Percentiles rank a stretch among this genome's conserved stretches.
These are phyloP conservation scores for Chaetura pelagica DNA, from an alignment of 2,113 vertebrate genomes.

Conservation along the genomic window DNA sequence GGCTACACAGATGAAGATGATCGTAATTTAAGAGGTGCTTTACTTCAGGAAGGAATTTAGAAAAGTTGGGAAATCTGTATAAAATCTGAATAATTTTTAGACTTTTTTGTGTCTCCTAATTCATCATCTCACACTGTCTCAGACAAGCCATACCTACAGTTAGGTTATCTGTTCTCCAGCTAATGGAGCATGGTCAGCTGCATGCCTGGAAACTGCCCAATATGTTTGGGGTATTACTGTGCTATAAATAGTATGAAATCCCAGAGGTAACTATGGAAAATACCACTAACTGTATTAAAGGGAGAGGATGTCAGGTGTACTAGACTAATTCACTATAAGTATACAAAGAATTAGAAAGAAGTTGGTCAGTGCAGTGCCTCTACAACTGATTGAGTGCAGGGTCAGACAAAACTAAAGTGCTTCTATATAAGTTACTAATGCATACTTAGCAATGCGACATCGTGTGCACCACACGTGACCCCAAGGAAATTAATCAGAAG, in stretches of 20 bases:
- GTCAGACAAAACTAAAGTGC: conserved; percentile 47
- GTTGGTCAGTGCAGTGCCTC: conserved; percentile 16
- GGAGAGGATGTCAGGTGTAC: conserved; percentile 32
- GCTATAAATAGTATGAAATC: neutral
- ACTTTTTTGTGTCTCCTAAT: neutral
- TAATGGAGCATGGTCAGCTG: neutral
- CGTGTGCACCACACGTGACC: conserved; percentile 37
- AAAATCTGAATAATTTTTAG: neutral
- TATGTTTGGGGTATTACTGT: neutral
- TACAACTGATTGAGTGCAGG: conserved; percentile 61
- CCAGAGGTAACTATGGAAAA: conserved; percentile 14
- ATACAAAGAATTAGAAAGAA: conserved; percentile 48
- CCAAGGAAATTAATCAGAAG: conserved; percentile 55
- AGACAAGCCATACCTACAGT: neutral
- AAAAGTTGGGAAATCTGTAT: neutral
- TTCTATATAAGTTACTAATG: conserved; percentile 57
- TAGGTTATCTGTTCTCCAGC: neutral
- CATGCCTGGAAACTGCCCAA: neutral
- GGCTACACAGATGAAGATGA: neutral
- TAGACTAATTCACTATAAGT: conserved; percentile 35
- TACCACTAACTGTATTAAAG: neutral
- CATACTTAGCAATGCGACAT: conserved; percentile 37
- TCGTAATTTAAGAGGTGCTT: neutral
- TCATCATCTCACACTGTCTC: neutral
- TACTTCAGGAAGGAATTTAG: neutral